Conservation (phyloP, 2,888 invertebrate species). For the Germaria angustata region DNA sequence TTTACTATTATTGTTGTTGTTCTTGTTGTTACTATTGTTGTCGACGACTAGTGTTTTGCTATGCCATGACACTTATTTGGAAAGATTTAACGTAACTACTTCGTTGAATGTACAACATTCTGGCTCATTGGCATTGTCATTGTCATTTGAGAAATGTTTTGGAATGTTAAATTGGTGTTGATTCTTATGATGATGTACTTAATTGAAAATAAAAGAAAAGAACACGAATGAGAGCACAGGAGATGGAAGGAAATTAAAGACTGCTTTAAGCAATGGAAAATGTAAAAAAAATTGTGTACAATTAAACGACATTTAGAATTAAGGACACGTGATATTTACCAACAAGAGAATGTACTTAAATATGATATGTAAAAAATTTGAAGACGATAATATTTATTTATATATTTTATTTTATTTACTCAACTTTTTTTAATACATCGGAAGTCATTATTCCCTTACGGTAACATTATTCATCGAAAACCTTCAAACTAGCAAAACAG, state of each 20-base stretch:
- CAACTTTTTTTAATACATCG: too few relatives aligned
- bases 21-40: conserved; percentile 5
- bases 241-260: neutral
- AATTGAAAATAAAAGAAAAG: conserved; percentile 59
- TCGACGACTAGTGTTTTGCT: conserved; percentile 49
- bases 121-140: conserved; percentile 69
- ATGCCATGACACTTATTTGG: conserved; percentile 61
- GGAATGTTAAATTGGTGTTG: conserved; percentile 63
- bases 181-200: conserved; percentile 65
- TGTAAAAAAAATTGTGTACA: neutral
- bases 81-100: conserved; percentile 53
- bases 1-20: neutral
- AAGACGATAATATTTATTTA: neutral
- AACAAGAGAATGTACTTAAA: conserved; percentile 16
- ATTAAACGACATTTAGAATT: conserved; percentile 31
- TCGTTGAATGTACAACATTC: conserved; percentile 29
- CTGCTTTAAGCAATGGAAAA: conserved; percentile 6
- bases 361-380: neutral
- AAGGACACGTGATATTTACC: conserved; percentile 42
- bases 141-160: conserved; percentile 66
- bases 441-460: too few relatives aligned
- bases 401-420: too few relatives aligned
- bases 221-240: neutral
- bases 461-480: too few relatives aligned
- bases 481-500: too few relatives aligned